These are phyloP conservation scores for Drymonia ruficornis DNA, from an alignment of 2,888 invertebrate species.

Conservation along the genomic window DNA sequence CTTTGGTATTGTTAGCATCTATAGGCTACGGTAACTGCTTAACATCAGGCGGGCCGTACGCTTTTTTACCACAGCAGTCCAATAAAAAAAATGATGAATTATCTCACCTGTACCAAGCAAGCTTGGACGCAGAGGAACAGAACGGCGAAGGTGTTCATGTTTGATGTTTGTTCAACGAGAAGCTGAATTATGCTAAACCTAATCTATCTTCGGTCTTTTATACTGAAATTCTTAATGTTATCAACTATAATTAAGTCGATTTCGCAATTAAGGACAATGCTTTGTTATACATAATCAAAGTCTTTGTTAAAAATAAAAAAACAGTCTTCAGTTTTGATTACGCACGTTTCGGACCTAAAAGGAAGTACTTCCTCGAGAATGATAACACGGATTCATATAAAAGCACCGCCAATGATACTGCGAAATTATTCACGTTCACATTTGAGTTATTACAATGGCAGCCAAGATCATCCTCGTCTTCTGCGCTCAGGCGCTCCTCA, in stretches of 20 bases:
- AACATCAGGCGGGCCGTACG: too few species aligned
- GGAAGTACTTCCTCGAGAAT: not conserved
- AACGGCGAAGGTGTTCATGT: conserved; percentile 23
- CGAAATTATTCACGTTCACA: conserved; percentile 1
- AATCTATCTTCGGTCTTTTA: conserved; percentile 7
- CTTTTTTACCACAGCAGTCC: too few species aligned
- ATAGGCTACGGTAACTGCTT: too few species aligned
- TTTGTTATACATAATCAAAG: too few species aligned
- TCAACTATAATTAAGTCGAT: too few species aligned
- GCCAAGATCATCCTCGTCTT: conserved; percentile 36
- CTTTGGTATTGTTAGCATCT: too few species aligned
- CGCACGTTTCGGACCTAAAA: not conserved
- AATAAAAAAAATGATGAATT: too few species aligned
- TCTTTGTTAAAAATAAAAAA: not conserved
- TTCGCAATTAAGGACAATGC: not conserved
- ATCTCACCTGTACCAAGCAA: conserved; percentile 28
- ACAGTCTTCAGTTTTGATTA: not conserved
- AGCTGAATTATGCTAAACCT: conserved; percentile 4
- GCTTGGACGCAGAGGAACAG: conserved; percentile 28
- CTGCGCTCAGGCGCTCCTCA: conserved; percentile 34
- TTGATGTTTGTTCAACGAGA: conserved; percentile 14
- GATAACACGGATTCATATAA: not conserved
- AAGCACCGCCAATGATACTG: not conserved
- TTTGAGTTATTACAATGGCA: conserved; percentile 35
- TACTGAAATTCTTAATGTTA: conserved; percentile 2